Evolutionary conservation across 2,888 invertebrate genomes (phyloP).

Genomic region (Miltochrista miniata): DNA sequence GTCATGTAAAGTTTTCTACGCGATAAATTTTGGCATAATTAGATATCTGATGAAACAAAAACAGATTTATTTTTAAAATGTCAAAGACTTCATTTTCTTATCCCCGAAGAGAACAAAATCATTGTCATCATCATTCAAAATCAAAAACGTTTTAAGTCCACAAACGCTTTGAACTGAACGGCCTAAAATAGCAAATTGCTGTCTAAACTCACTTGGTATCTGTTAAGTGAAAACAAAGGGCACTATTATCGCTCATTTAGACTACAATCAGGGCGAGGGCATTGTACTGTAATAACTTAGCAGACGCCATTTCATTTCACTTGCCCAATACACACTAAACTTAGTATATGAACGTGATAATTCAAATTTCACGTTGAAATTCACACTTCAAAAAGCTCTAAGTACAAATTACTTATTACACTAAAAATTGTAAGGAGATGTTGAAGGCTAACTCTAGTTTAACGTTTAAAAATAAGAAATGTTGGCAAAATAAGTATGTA

Average conservation of each 20-base stretch:
- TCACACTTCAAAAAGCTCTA: neutral
- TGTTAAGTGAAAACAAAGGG: conserved; percentile 51
- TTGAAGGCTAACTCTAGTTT: neutral
- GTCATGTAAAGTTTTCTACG: too few species aligned
- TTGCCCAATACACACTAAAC: conserved; percentile 40
- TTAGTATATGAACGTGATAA: conserved; percentile 26
- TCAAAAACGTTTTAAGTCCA: neutral
- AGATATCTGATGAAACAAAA: too few species aligned
- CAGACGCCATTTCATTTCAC: conserved; percentile 46
- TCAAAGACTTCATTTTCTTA: too few species aligned
- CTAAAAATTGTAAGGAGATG: neutral
- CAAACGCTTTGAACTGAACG: conserved; percentile 5
- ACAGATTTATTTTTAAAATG: too few species aligned
- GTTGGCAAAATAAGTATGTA: too few species aligned
- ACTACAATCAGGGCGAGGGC: conserved; percentile 56
- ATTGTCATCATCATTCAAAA: neutral
- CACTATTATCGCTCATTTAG: conserved; percentile 55
- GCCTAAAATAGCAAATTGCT: conserved; percentile 20
- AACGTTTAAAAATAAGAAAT: too few species aligned
- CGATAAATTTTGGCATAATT: too few species aligned
- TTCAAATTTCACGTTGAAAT: conserved; percentile 35
- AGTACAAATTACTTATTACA: conserved; percentile 2
- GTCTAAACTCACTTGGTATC: conserved; percentile 18
- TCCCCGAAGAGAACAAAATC: too few species aligned
- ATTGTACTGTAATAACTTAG: conserved; percentile 45